Percentiles rank a stretch among this genome's conserved stretches.
Conservation (phyloP, 2,113 vertebrate genomes). For the Etia nguti region DNA sequence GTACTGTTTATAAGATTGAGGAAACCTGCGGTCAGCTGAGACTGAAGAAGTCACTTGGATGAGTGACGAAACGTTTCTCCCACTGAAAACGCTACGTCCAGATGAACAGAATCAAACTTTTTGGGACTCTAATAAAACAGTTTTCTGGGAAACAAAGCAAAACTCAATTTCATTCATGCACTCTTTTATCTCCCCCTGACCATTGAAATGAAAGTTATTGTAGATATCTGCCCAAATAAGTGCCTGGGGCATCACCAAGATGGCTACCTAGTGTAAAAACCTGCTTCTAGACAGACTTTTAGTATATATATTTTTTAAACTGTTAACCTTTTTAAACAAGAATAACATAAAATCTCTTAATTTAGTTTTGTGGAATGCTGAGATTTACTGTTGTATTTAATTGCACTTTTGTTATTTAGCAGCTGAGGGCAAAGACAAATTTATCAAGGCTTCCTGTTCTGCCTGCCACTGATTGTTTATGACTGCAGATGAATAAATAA, state of each 20-base stretch:
- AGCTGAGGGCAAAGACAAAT: background rate
- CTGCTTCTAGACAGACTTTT: accelerated
- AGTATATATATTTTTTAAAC: accelerated
- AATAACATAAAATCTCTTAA: background rate
- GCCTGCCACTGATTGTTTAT: background rate
- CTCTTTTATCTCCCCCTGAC: background rate
- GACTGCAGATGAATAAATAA: background rate
- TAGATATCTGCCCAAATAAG: background rate
- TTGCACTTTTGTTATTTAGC: background rate
- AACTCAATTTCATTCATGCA: background rate
- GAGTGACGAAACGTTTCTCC: too few relatives aligned
- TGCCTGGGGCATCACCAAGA: background rate
- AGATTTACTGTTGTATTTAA: background rate
- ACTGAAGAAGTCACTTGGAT: too few relatives aligned
- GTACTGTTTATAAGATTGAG: background rate
- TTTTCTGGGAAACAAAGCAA: background rate
- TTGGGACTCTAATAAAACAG: background rate
- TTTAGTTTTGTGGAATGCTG: accelerated
- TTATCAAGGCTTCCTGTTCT: background rate
- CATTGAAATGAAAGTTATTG: background rate
- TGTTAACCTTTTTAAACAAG: background rate
- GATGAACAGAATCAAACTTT: too few relatives aligned
- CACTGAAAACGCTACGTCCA: too few relatives aligned
- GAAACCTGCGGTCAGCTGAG: too few relatives aligned
- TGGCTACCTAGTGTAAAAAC: background rate